Base-by-base conservation (phyloP, 2,888 invertebrate genomes). In the Opisthograptis luteolata region DNA sequence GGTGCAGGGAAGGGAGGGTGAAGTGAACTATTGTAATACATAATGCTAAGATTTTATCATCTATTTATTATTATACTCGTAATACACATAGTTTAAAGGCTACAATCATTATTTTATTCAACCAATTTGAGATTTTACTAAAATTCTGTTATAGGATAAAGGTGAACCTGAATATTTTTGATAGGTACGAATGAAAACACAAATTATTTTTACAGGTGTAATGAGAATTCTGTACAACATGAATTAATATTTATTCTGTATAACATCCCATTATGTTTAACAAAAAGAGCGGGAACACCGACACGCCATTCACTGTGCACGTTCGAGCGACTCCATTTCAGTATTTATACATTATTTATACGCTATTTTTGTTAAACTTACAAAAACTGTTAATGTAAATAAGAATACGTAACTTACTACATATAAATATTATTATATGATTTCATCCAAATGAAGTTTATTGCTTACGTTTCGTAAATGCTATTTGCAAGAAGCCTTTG, bases 201-300 rank as follows among this genome's bases (percentile, higher is more conserved):
- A 22, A 9, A 35, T 28, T 49, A 58, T 58, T 62, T 55, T 58
- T 49, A 51, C 37, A 55, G 42, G 55, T 76, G 66, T 79, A 73
- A 67, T 76, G 69, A 73, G 71, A 71, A 74, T 78, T 77, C 73
- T 79, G 72, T 79, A 79, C 73, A 78, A 77, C 62, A 67, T 53
- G n/a, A n/a, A n/a, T n/a, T n/a, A n/a, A n/a, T n/a, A n/a, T 3
- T 17, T 17, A 66, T 60, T 49, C 14, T 56, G 60, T 60, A 54
- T 61, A 73, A 70, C 65, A 72, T 63, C 59, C 66, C 65, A 66
- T 52, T 56, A 46, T 37, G 31, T 46, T 22, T 58, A 62, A 22
- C 44, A 55, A 35, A 34, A 47, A 34, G 7, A 1, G 27, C 22
- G 22, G 22, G 9, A 25, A 32, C n/a, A 36, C 2, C 3, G 9